phyloP scores from a whole-genome alignment of 2,113 vertebrate genomes.

The Campylomormyrus numenius region DNA sequence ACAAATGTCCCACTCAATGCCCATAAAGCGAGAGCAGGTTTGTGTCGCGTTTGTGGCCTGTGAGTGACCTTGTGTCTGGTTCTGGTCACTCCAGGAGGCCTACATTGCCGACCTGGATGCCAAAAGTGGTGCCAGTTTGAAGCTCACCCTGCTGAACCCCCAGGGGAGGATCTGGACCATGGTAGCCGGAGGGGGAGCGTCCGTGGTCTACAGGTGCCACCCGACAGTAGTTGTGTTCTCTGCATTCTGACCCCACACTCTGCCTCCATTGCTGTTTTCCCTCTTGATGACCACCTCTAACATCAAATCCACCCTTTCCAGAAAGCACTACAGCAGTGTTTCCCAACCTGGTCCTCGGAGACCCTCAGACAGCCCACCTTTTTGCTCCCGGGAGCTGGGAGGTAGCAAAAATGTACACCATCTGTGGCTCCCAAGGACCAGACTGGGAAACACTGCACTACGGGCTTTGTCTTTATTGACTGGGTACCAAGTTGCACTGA shows the following conservation, averaged over 20 bases:
- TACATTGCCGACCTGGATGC: slow-evolving; percentile 96
- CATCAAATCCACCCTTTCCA: background rate
- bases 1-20: background rate
- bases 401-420: too few relatives aligned
- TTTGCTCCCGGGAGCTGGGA: too few relatives aligned
- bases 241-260: background rate
- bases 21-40: too few relatives aligned
- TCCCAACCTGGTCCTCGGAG: background rate
- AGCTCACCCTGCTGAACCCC: slow-evolving; percentile 89
- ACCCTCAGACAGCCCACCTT: background rate
- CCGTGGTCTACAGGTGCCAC: slow-evolving; percentile 90
- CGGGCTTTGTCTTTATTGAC: background rate
- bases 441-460: too few relatives aligned
- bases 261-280: background rate
- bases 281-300: background rate
- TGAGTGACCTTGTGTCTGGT: background rate
- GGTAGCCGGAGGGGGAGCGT: slow-evolving; percentile 95
- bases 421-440: too few relatives aligned
- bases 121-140: slow-evolving; percentile 94
- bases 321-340: background rate
- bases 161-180: slow-evolving; percentile 96
- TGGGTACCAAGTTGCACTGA: background rate
- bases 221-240: background rate
- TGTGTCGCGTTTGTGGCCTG: background rate
- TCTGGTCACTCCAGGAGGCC: slow-evolving; percentile 68